phyloP scores from a whole-genome alignment of 2,113 vertebrate species.

The Platysteira castanea region DNA sequence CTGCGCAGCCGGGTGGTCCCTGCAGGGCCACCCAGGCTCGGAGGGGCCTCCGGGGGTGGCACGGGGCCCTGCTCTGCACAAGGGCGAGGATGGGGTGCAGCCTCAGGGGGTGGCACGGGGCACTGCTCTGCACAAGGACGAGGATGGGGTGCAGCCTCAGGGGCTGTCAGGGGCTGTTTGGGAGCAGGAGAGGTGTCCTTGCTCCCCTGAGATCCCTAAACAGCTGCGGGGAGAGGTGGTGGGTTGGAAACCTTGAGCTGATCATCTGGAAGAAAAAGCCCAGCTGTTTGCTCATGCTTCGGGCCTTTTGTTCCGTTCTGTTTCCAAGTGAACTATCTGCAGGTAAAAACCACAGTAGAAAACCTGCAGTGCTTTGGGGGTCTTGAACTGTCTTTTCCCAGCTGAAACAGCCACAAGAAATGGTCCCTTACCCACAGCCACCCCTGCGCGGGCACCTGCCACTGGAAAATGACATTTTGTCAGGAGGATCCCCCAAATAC shows the following conservation, averaged over 20 bases:
- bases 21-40: neutral
- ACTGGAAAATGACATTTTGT: neutral
- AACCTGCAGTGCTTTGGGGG: neutral
- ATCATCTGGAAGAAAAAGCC: neutral
- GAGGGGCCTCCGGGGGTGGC: neutral
- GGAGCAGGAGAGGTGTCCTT: neutral
- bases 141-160: neutral
- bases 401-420: neutral
- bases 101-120: fast-evolving
- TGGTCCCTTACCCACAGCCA: neutral
- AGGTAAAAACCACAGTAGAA: neutral
- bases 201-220: fast-evolving
- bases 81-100: fast-evolving
- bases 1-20: neutral
- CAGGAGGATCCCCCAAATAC: neutral
- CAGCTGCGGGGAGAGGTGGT: neutral
- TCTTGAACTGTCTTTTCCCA: neutral
- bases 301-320: fast-evolving
- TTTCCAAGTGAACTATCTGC: neutral
- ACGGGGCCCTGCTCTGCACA: fast-evolving
- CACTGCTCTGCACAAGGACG: fast-evolving
- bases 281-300: fast-evolving
- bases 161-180: fast-evolving
- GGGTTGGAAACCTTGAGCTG: neutral
- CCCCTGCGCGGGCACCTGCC: neutral